These are phyloP conservation scores for Nowickia ferox DNA, from an alignment of 2,888 invertebrate species.

Conservation along the genomic window DNA sequence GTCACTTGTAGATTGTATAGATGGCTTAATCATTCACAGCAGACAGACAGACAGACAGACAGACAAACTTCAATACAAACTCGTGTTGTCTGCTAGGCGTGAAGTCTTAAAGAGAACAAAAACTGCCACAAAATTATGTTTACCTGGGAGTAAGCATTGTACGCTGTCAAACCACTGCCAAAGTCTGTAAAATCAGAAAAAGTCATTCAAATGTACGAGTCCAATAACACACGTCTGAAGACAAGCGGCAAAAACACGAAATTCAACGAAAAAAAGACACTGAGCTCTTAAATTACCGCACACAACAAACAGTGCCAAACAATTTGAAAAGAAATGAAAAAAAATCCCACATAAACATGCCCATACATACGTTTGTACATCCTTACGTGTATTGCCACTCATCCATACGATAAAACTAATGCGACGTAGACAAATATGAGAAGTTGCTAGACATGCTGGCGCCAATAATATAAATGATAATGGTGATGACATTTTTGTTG, in stretches of 20 bases:
- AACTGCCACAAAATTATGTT: conserved; percentile 39
- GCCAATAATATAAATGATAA: conserved; percentile 43
- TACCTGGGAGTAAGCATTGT: not conserved
- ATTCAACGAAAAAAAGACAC: conserved; percentile 20
- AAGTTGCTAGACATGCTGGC: conserved; percentile 59
- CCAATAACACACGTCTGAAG: conserved; percentile 41
- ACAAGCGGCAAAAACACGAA: conserved; percentile 1
- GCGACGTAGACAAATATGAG: conserved; percentile 25
- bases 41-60: not conserved
- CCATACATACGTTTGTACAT: not conserved
- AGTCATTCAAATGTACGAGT: conserved; percentile 48
- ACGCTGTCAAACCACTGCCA: conserved; percentile 46
- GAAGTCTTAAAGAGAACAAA: conserved; percentile 33
- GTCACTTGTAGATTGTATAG: conserved; percentile 52
- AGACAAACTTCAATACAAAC: not conserved
- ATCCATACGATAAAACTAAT: conserved; percentile 23
- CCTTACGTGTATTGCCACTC: not conserved
- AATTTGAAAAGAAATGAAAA: conserved; percentile 40
- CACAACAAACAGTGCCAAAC: conserved; percentile 58
- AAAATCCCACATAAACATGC: not conserved
- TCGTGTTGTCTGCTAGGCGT: not conserved
- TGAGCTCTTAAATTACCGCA: conserved; percentile 64
- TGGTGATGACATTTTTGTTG: conserved; percentile 33
- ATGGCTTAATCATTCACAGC: conserved; percentile 37
- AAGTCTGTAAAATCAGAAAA: conserved; percentile 40